Percentiles rank a stretch among this genome's conserved stretches.
phyloP scores from a whole-genome alignment of 2,888 invertebrate genomes.

The Acrocyrtus sp. region DNA sequence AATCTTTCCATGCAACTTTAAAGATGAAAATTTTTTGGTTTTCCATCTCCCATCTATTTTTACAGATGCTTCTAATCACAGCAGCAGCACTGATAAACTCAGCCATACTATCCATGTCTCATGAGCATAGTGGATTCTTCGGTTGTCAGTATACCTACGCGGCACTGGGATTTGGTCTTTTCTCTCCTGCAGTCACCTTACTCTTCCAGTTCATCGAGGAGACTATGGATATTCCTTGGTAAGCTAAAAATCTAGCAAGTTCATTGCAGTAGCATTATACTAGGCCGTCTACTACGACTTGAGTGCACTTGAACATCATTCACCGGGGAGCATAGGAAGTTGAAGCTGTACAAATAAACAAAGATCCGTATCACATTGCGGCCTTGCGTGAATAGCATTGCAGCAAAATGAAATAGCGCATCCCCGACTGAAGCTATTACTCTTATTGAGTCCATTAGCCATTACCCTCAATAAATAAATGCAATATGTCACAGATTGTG shows the following conservation, averaged over 20 bases:
- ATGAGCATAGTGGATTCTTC: constrained; percentile 59
- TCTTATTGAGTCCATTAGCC: constrained; percentile 17
- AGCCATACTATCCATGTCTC: constrained; percentile 60
- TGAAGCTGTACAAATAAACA: constrained; percentile 14
- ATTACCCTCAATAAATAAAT: constrained; percentile 19
- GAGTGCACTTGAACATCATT: constrained; percentile 5
- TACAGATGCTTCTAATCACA: constrained; percentile 63
- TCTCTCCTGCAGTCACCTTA: constrained; percentile 57
- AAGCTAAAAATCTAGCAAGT: constrained; percentile 18
- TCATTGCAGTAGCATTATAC: background rate
- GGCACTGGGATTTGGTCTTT: constrained; percentile 56
- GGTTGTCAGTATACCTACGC: constrained; percentile 62
- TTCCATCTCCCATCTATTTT: too few species aligned
- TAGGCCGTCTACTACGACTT: background rate
- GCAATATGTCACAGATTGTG: too few species aligned
- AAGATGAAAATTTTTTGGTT: too few species aligned
- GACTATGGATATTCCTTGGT: constrained; percentile 57
- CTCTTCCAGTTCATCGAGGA: constrained; percentile 54
- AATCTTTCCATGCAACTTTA: constrained; percentile 6
- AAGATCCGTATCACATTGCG: too few species aligned
- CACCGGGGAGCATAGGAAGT: constrained; percentile 5
- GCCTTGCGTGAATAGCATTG: too few species aligned
- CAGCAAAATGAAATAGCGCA: too few species aligned
- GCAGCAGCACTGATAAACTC: constrained; percentile 62
- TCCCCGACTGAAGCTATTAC: too few species aligned